These are phyloP conservation scores for Caenorhabditis sp. DNA, from an alignment of 2,888 invertebrate species.

Conservation along the genomic window DNA sequence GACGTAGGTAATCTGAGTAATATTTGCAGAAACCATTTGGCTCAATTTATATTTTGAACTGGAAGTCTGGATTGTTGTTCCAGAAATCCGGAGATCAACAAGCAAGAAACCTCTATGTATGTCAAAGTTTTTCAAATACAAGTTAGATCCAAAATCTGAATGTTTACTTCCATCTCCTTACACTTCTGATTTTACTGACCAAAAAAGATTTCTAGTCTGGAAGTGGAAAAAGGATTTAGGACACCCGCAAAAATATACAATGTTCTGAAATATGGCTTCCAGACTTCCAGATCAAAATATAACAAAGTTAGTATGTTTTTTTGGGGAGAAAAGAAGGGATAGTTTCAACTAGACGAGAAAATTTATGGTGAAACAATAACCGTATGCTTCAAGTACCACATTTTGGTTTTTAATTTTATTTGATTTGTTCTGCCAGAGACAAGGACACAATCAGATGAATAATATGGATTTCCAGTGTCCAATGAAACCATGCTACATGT, in stretches of 20 bases:
- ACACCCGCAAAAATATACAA: not conserved
- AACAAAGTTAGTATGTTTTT: not conserved
- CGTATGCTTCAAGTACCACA: no score
- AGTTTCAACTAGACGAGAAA: no score
- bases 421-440: no score
- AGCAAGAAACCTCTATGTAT: not conserved
- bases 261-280: conserved; percentile 21
- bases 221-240: conserved; percentile 10
- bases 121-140: no score
- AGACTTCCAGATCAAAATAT: conserved; percentile 11
- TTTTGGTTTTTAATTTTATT: no score
- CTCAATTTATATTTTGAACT: not conserved
- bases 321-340: no score
- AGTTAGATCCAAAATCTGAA: not conserved
- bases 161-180: conserved; percentile 1
- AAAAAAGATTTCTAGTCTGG: conserved; percentile 3
- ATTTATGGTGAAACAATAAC: no score
- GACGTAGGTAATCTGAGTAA: conserved; percentile 20
- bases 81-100: not conserved
- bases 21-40: not conserved
- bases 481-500: no score
- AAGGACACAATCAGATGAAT: no score
- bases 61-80: not conserved
- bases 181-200: not conserved
- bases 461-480: no score